Conservation (phyloP, 2,113 vertebrate species). For the Ranitomeya imitator region DNA sequence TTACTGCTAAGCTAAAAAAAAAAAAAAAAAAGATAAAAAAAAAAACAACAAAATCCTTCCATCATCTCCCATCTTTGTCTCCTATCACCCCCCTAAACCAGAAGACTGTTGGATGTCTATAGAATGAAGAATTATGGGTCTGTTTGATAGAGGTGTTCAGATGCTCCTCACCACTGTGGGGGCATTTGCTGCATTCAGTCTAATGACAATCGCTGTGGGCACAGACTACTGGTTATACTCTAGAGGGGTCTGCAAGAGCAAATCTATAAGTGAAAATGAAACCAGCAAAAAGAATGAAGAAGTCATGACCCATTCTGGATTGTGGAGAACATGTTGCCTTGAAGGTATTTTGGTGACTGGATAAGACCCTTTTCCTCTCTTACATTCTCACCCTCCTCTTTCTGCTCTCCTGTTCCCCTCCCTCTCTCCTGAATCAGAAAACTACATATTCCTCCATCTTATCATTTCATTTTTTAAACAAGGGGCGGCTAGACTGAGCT, state of each 20-base stretch:
- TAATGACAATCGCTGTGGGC: conserved; percentile 98
- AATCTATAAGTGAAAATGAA: conserved; percentile 95
- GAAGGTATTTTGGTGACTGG: conserved; percentile 83
- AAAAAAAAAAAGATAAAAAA: too few species aligned
- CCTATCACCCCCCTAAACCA: conserved; percentile 80
- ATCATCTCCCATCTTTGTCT: conserved; percentile 65
- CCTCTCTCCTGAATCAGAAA: conserved; percentile 64
- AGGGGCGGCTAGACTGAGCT: conserved; percentile 57
- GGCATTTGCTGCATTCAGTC: conserved; percentile 98
- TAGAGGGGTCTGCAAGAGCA: conserved; percentile 95
- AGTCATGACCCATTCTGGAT: conserved; percentile 98
- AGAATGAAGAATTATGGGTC: conserved; percentile 99
- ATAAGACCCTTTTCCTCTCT: conserved; percentile 59
- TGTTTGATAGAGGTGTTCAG: conserved; percentile 99
- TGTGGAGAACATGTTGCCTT: conserved; percentile 99
- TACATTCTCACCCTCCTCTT: conserved; percentile 62
- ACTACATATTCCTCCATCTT: conserved; percentile 79
- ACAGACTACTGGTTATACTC: conserved; percentile 99
- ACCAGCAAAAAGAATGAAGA: conserved; percentile 99
- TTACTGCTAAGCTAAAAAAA: conserved; percentile 37
- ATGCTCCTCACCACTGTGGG: conserved; percentile 99
- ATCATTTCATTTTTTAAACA: conserved; percentile 68
- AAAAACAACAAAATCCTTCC: not conserved
- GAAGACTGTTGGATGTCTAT: conserved; percentile 97
- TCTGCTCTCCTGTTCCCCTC: conserved; percentile 54